Conservation (phyloP, 2,113 vertebrate genomes). For the Uria lomvia region DNA sequence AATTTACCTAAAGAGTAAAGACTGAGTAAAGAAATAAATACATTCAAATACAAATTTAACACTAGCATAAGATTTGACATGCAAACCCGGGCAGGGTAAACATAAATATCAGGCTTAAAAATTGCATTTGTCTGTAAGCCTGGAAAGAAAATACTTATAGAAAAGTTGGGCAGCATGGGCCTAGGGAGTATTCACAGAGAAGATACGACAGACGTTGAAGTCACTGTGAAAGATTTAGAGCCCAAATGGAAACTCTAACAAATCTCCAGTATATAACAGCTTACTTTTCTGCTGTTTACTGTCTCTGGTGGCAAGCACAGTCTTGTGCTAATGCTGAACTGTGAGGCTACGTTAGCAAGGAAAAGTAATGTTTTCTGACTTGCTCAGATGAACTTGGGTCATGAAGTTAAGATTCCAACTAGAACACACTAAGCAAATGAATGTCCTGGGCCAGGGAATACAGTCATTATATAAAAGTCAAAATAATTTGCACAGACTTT, state of each 20-base stretch:
- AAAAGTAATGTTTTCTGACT: not conserved
- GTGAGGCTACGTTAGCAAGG: not conserved
- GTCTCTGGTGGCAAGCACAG: not conserved
- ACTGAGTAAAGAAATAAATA: not conserved
- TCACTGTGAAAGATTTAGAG: not conserved
- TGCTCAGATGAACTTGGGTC: not conserved
- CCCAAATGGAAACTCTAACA: not conserved
- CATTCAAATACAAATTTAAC: not conserved
- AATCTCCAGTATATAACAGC: not conserved
- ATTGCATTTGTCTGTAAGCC: not conserved
- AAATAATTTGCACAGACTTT: not conserved
- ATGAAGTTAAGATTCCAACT: not conserved
- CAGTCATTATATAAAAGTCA: not conserved
- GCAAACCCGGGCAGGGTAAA: not conserved
- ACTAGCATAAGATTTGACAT: not conserved
- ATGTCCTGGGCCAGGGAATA: not conserved
- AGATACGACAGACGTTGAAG: not conserved
- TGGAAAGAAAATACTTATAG: not conserved
- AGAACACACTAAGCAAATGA: not conserved
- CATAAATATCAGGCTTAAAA: not conserved
- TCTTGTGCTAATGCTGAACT: not conserved
- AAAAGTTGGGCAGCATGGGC: not conserved
- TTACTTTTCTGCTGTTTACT: not conserved
- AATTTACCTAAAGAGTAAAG: too few species aligned
- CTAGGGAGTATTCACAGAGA: not conserved